Evolutionary conservation across 2,797 vertebrate genomes (phyloP).

Genomic region (Platalea minor): DNA sequence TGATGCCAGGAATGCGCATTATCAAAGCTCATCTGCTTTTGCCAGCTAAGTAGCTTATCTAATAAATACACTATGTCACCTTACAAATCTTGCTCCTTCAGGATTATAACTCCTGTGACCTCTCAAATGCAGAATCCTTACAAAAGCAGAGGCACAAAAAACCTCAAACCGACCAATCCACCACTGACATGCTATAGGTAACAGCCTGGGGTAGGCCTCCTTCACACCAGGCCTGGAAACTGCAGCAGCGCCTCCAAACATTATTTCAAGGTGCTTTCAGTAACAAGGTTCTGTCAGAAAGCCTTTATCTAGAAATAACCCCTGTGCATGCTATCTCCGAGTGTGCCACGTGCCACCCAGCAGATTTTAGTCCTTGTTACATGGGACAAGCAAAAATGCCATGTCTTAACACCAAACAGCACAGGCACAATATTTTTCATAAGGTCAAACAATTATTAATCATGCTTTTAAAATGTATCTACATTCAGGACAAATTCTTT

Average conservation of each 20-base stretch:
- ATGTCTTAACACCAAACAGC: not conserved
- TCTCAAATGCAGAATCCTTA: not conserved
- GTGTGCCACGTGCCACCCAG: not conserved
- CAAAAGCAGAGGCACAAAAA: not conserved
- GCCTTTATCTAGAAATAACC: not conserved
- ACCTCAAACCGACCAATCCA: not conserved
- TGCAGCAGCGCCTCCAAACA: not conserved
- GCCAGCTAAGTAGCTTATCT: conserved; percentile 5
- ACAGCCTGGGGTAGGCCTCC: not conserved
- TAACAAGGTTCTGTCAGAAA: not conserved
- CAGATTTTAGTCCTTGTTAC: not conserved
- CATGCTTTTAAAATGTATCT: not conserved
- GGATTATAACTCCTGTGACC: not conserved
- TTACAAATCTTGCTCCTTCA: not conserved
- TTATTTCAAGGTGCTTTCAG: not conserved
- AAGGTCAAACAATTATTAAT: not conserved
- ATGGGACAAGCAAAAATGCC: not conserved
- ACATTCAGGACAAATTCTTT: not conserved
- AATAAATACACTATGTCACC: not conserved
- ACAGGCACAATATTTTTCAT: not conserved
- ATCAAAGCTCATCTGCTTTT: conserved; percentile 6
- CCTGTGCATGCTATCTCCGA: not conserved
- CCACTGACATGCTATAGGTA: not conserved
- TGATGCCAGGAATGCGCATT: not conserved
- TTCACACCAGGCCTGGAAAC: not conserved